Evolutionary conservation across 1,140 invertebrate species (phyloP).

Genomic region (Formica selysi): DNA sequence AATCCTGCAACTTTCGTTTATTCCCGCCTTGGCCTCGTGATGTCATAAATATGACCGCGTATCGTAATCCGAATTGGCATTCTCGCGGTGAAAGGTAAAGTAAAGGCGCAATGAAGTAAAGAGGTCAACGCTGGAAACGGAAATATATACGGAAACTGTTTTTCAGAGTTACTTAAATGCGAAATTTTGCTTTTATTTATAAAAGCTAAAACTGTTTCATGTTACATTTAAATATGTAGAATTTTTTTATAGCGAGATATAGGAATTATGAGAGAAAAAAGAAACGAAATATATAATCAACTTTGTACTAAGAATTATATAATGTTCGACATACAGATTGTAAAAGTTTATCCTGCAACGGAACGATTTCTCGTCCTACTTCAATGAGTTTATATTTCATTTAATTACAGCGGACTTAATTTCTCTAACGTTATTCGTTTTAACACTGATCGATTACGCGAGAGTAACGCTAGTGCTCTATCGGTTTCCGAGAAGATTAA

Average conservation of each 20-base stretch:
- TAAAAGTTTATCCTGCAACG: background rate
- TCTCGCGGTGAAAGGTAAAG: constrained; percentile 75
- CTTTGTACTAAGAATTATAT: background rate
- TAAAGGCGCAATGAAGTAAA: constrained; percentile 58
- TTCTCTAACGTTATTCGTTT: constrained; percentile 9
- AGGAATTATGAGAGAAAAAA: constrained; percentile 11
- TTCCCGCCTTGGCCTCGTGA: constrained; percentile 78
- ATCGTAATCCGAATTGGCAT: constrained; percentile 79
- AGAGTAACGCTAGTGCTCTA: background rate
- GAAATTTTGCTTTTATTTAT: constrained; percentile 11
- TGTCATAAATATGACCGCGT: constrained; percentile 81
- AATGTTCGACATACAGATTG: constrained; percentile 27
- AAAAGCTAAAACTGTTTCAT: background rate
- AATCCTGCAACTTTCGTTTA: constrained; percentile 83
- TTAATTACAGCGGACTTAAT: constrained; percentile 41
- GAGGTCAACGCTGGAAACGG: constrained; percentile 56
- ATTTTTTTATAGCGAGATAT: background rate
- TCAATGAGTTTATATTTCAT: constrained; percentile 42
- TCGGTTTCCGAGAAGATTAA: constrained; percentile 33
- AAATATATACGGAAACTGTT: background rate
- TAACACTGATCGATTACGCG: constrained; percentile 26
- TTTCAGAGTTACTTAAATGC: background rate
- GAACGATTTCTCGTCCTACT: constrained; percentile 28
- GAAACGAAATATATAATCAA: constrained; percentile 8
- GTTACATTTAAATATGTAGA: background rate